These are phyloP conservation scores for Heliocidaris tuberculata DNA, from an alignment of 35 echinoderm and acorn worm genomes.

Conservation along the genomic window DNA sequence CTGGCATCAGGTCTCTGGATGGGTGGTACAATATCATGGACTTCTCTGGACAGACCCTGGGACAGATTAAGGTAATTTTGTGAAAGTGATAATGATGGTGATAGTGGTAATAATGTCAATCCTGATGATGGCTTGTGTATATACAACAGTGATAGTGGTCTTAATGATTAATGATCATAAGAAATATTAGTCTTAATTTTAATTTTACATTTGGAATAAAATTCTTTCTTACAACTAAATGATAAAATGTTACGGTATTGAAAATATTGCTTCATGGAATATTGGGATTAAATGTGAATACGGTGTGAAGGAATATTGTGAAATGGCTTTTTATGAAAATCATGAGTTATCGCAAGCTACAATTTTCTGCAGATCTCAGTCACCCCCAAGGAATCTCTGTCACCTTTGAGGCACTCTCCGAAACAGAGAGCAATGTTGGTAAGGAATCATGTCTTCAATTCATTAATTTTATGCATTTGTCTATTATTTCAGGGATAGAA, in stretches of 20 bases:
- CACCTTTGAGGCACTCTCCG: constrained; percentile 50
- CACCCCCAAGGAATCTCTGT: constrained; percentile 59
- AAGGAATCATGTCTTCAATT: constrained; percentile 25
- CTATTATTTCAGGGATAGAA: too few relatives aligned
- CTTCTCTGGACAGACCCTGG: constrained; percentile 88
- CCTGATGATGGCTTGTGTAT: not conserved
- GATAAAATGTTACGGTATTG: not conserved
- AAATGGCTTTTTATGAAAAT: too few relatives aligned
- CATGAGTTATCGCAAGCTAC: too few relatives aligned
- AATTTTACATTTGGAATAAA: too few relatives aligned
- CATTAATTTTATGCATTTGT: not conserved
- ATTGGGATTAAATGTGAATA: too few relatives aligned
- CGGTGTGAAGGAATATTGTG: too few relatives aligned
- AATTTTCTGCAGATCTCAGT: constrained; percentile 56
- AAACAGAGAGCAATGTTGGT: constrained; percentile 35
- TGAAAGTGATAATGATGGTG: not conserved
- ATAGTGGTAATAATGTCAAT: not conserved
- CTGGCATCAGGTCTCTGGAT: constrained; percentile 71
- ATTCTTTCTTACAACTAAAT: too few relatives aligned
- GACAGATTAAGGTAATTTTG: constrained; percentile 82
- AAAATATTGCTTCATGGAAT: not conserved
- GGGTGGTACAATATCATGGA: constrained; percentile 99
- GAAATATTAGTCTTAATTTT: too few relatives aligned
- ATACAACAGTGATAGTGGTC: too few relatives aligned
- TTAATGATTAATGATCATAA: not conserved